Percentiles rank a stretch among this genome's conserved stretches.
phyloP scores from a whole-genome alignment of 2,113 vertebrate genomes.

The Mus pahari region DNA sequence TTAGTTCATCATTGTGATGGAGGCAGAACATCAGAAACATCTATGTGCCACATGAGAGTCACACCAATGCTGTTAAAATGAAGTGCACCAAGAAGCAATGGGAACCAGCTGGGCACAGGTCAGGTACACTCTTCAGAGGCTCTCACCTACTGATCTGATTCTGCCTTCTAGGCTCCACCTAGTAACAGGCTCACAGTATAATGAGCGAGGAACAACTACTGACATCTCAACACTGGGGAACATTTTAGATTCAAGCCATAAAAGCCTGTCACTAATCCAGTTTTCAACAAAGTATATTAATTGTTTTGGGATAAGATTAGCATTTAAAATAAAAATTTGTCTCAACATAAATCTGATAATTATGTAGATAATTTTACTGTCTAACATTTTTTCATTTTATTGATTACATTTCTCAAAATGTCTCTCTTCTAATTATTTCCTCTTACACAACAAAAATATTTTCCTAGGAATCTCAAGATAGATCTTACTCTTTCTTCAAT shows the following conservation, averaged over 20 bases:
- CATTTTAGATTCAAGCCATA: not conserved
- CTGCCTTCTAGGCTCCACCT: not conserved
- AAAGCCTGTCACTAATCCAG: not conserved
- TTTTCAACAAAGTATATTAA: not conserved
- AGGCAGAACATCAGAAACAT: not conserved
- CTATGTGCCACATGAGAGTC: not conserved
- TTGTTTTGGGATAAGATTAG: not conserved
- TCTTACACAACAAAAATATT: not conserved
- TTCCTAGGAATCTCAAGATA: not conserved
- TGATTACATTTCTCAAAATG: not conserved
- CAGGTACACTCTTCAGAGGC: not conserved
- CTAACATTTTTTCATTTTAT: not conserved
- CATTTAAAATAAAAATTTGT: not conserved
- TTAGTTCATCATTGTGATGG: not conserved
- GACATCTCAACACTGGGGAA: too few relatives aligned
- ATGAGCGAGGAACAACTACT: not conserved
- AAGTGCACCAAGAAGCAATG: not conserved
- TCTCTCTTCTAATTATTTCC: not conserved
- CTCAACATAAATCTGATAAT: not conserved
- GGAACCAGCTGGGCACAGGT: too few relatives aligned
- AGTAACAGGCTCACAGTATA: not conserved
- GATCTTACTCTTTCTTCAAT: not conserved
- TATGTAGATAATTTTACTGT: not conserved
- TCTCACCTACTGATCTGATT: not conserved
- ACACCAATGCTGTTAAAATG: not conserved